Conservation (phyloP, 2,113 vertebrate species). For the Silurus glanis region DNA sequence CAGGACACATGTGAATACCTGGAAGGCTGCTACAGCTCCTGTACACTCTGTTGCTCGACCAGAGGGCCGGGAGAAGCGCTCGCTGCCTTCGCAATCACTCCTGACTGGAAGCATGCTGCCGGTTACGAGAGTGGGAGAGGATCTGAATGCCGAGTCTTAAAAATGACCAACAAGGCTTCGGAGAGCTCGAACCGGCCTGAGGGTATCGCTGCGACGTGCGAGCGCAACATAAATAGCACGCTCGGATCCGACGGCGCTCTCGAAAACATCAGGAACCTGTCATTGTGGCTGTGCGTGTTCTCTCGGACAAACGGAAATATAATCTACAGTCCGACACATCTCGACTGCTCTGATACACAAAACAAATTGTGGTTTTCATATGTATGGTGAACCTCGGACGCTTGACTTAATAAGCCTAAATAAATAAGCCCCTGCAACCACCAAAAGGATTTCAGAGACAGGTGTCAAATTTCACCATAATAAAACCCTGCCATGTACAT, state of each 20-base stretch:
- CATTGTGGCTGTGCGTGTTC: not conserved
- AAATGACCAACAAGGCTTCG: conserved; percentile 5
- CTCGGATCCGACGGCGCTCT: not conserved
- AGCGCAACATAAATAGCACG: not conserved
- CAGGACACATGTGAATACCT: not conserved
- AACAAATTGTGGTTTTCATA: not conserved
- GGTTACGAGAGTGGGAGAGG: conserved; percentile 3
- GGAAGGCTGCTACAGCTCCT: not conserved
- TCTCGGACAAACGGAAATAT: not conserved
- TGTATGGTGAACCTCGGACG: not conserved
- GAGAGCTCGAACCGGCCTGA: conserved; percentile 25
- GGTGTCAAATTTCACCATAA: not conserved
- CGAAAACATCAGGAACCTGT: conserved; percentile 18
- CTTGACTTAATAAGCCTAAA: not conserved
- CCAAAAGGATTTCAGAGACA: not conserved
- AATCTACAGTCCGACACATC: not conserved
- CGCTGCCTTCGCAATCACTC: not conserved
- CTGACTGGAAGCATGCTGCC: conserved; percentile 2
- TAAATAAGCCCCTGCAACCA: not conserved
- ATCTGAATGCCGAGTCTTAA: conserved; percentile 17
- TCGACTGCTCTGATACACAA: not conserved
- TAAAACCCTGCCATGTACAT: not conserved
- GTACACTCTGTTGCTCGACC: not conserved
- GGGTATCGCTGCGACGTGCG: not conserved
- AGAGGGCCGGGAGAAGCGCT: not conserved